Evolutionary conservation across 1,140 invertebrate species (phyloP), one percentile per base, ranked within the genome.

Genomic region (Eupristina koningsbergeri): DNA sequence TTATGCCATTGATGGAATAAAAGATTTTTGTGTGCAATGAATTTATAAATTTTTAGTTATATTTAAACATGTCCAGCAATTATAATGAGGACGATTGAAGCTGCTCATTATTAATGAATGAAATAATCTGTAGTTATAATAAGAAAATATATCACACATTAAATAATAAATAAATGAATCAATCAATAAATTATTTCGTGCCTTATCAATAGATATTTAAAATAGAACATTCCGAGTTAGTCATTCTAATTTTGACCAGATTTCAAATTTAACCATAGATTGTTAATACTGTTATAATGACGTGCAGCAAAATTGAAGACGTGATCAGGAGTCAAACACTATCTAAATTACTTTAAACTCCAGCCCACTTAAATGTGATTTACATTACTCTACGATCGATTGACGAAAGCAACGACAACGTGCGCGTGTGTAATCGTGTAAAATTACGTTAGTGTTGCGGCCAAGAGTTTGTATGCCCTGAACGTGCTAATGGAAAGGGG

Each of bases 401-500:
- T 19, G 67, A 71, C 15, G 39, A n/a, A 41, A 41, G 39, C 41
- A n/a, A 41, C 67, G 1, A n/a, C 19, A 41, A n/a, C 64, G 0
- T 64, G 47, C 17, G 13, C 17, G 7, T 50, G 47, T 36, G 6
- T 58, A 9, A 26, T 26, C 53, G 69, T 39, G 5, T 69, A 69
- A 17, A 69, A 39, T 39, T 29, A 26, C 7, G 36, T 41, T 5
- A 8, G n/a, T 41, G 1, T 71, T 64, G n/a, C 45, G 73, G 7
- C 13, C 34, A 19, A 9, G 73, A 29, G 45, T 45, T 29, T 74
- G 45, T 50, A 74, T 7, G 34, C 22, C 15, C 3, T 41, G 19
- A 1, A n/a, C 34, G 74, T 36, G 84, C 73, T 86, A 86, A 85
- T 86, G 85, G 83, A 86, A 87, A 85, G 81, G 84, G 81, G 85